Percentiles rank a stretch among this genome's conserved stretches.
Conservation (phyloP, 2,113 vertebrate genomes). For the Crypturellus undulatus region DNA sequence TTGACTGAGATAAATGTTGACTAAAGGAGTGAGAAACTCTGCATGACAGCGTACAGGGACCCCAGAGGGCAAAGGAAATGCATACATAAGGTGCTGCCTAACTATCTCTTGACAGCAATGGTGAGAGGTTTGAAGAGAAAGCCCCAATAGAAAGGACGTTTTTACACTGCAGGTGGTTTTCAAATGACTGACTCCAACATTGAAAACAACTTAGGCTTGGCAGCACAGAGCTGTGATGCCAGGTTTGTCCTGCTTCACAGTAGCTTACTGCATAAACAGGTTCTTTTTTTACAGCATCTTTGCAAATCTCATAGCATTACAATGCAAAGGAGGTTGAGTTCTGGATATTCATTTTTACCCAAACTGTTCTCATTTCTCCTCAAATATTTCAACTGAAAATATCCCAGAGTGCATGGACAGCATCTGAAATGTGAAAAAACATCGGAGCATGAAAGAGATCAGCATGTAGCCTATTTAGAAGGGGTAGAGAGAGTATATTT, state of each 20-base stretch:
- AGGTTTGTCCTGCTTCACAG: constrained; percentile 47
- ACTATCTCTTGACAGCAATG: neutral
- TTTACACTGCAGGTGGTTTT: constrained; percentile 42
- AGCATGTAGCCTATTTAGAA: neutral
- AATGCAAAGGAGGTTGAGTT: constrained; percentile 27
- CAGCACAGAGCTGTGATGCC: constrained; percentile 2
- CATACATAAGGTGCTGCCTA: neutral
- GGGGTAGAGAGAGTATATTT: neutral
- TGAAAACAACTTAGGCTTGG: neutral
- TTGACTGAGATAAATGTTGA: neutral
- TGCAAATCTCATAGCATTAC: neutral
- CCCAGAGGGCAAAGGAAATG: accelerated
- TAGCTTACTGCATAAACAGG: constrained; percentile 26
- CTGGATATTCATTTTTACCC: constrained; percentile 23
- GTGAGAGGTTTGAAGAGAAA: constrained; percentile 1
- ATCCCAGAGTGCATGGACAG: constrained; percentile 37
- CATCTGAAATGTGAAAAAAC: constrained; percentile 34
- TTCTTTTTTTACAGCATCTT: constrained; percentile 4
- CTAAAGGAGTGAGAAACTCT: neutral
- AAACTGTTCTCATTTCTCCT: constrained; percentile 28
- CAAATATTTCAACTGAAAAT: constrained; percentile 48
- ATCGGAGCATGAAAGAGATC: constrained; percentile 20
- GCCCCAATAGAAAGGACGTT: neutral
- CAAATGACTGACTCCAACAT: constrained; percentile 11
- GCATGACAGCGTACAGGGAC: neutral